phyloP scores from a whole-genome alignment of 2,797 vertebrate species.

The Scolopax bukidnonensis region DNA sequence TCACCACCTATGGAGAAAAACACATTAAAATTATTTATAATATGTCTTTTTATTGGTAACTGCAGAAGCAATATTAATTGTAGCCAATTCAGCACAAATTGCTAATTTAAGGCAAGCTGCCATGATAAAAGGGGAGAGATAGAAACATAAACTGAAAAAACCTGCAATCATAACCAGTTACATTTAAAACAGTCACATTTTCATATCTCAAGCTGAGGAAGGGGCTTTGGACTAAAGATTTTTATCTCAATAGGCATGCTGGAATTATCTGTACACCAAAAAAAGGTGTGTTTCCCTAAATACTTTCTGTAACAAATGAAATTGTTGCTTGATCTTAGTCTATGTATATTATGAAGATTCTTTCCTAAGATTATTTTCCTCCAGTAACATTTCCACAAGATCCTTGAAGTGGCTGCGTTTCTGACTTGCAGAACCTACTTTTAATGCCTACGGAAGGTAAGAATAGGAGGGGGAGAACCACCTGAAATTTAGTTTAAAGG shows the following conservation, averaged over 20 bases:
- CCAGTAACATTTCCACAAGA: neutral
- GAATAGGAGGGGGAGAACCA: neutral
- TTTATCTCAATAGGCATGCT: slow-evolving; percentile 16
- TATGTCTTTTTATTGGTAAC: slow-evolving; percentile 38
- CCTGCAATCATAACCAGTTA: neutral
- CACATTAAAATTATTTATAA: slow-evolving; percentile 42
- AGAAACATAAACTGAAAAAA: slow-evolving; percentile 41
- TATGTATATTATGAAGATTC: neutral
- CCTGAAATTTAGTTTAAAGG: neutral
- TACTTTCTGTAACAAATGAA: neutral
- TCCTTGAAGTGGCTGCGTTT: neutral
- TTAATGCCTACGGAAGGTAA: neutral
- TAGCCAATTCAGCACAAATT: slow-evolving; percentile 29
- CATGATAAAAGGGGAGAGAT: slow-evolving; percentile 12
- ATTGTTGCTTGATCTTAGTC: neutral
- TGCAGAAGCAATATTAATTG: slow-evolving; percentile 56
- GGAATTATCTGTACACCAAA: neutral
- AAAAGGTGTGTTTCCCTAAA: neutral
- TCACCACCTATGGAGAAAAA: slow-evolving; percentile 70
- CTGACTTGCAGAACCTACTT: neutral
- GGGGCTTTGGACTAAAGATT: neutral
- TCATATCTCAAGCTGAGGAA: neutral
- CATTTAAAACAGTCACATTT: neutral
- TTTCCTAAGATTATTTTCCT: neutral
- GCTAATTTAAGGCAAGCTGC: neutral